Conservation (phyloP, 30 jellyfish, hydroid and myxozoan genomes). For the Hydra vulgaris region DNA sequence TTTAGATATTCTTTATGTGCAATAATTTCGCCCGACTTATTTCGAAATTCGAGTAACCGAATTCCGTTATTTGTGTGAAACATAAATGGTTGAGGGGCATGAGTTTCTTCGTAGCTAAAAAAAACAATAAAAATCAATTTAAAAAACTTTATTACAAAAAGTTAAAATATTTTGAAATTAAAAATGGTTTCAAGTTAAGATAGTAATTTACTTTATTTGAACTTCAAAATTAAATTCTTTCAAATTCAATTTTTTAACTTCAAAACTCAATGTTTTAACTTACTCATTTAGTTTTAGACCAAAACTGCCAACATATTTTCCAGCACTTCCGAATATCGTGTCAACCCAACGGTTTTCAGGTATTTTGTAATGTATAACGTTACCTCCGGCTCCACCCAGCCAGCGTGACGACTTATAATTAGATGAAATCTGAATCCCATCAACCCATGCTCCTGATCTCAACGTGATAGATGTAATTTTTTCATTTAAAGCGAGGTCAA, state of each 20-base stretch:
- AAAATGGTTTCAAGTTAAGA: too few species aligned
- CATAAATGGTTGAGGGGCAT: not conserved
- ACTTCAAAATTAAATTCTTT: too few species aligned
- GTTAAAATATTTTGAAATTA: too few species aligned
- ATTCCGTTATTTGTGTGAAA: not conserved
- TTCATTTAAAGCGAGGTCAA: conserved; percentile 17
- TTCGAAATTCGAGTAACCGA: not conserved
- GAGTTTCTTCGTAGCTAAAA: not conserved
- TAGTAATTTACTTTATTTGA: too few species aligned
- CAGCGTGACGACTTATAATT: conserved; percentile 41
- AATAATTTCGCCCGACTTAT: conserved; percentile 3
- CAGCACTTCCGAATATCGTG: conserved; percentile 21
- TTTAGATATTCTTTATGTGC: not conserved
- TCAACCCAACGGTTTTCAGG: not conserved
- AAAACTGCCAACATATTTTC: conserved; percentile 12
- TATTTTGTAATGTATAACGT: conserved; percentile 20
- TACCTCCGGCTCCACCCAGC: conserved; percentile 93
- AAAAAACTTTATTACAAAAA: too few species aligned
- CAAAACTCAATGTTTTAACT: too few species aligned
- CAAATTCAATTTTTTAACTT: too few species aligned
- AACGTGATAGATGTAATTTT: conserved; percentile 38
- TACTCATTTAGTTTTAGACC: conserved; percentile 1
- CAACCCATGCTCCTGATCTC: conserved; percentile 86
- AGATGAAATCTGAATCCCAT: conserved; percentile 57
- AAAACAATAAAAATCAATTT: not conserved